These are phyloP conservation scores for Agonopterix alstromeriana DNA, from an alignment of 2,888 invertebrate species.

Conservation along the genomic window DNA sequence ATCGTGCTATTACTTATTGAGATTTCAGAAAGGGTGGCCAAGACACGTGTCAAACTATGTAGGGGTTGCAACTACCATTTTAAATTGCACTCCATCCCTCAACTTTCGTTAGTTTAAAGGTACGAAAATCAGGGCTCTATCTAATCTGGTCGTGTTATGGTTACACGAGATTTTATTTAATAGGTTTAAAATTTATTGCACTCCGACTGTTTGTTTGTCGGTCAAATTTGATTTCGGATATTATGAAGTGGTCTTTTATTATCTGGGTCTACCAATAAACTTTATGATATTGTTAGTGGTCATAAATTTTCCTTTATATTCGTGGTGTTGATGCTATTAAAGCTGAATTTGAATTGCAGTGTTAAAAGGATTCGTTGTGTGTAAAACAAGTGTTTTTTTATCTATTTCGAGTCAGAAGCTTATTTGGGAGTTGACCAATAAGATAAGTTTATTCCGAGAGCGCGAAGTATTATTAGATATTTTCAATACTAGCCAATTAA, in stretches of 20 bases:
- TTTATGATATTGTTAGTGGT: constrained; percentile 44
- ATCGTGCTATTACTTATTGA: constrained; percentile 38
- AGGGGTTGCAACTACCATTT: constrained; percentile 37
- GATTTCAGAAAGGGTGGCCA: constrained; percentile 49
- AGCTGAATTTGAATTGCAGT: constrained; percentile 3
- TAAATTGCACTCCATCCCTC: constrained; percentile 16
- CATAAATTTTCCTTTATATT: constrained; percentile 40
- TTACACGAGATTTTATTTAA: constrained; percentile 53
- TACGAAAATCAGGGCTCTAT: constrained; percentile 17
- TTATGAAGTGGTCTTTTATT: constrained; percentile 61
- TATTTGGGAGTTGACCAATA: too few relatives aligned
- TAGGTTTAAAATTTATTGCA: constrained; percentile 67
- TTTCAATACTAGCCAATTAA: too few relatives aligned
- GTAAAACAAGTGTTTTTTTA: neutral
- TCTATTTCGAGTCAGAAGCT: too few relatives aligned
- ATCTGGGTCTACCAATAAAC: constrained; percentile 39
- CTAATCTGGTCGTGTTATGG: constrained; percentile 24
- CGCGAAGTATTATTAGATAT: too few relatives aligned
- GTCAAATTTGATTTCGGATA: constrained; percentile 53
- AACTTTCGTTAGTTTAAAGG: neutral
- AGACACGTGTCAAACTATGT: constrained; percentile 48
- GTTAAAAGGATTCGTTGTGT: constrained; percentile 3
- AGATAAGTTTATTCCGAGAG: too few relatives aligned
- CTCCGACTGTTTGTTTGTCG: constrained; percentile 39
- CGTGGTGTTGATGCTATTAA: constrained; percentile 6